A percentile compares a stretch with the other conserved stretches of the same genome.
These are phyloP conservation scores for Psephotus haematonotus DNA, from an alignment of 2,113 vertebrate genomes.

Conservation along the genomic window DNA sequence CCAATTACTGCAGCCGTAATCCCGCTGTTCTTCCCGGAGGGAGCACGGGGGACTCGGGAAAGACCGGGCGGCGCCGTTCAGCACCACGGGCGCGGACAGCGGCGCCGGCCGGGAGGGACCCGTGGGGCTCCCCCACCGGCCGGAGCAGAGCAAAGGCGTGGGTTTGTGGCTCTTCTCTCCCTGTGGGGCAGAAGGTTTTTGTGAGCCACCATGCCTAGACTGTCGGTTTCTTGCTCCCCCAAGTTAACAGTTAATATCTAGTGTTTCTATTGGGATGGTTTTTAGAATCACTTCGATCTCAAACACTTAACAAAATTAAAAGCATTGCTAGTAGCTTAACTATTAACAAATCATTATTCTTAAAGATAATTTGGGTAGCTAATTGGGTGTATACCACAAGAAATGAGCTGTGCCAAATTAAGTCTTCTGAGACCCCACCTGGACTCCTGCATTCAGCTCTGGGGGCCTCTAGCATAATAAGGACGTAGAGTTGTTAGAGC, in stretches of 20 bases:
- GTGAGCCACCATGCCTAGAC: background rate
- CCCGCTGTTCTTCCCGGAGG: background rate
- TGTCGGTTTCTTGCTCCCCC: background rate
- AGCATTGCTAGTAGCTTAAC: background rate
- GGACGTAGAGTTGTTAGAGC: background rate
- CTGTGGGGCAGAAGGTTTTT: background rate
- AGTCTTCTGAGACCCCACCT: background rate
- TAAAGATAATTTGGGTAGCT: background rate
- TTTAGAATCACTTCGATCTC: background rate
- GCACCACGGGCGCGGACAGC: conserved; percentile 45
- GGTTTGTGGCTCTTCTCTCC: background rate
- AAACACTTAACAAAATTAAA: background rate
- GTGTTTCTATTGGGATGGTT: background rate
- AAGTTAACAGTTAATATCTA: background rate
- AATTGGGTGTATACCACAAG: background rate
- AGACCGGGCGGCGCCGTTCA: background rate
- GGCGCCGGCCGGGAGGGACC: background rate
- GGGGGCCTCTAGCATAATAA: background rate
- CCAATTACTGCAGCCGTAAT: conserved; percentile 27
- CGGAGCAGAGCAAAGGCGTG: accelerated
- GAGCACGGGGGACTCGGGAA: too few species aligned
- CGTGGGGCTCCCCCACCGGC: background rate
- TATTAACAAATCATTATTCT: background rate
- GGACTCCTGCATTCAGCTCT: background rate
- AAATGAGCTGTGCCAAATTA: background rate